Conservation (phyloP, 2,113 vertebrate species). For the Cryptomyrus ogoouensis region DNA sequence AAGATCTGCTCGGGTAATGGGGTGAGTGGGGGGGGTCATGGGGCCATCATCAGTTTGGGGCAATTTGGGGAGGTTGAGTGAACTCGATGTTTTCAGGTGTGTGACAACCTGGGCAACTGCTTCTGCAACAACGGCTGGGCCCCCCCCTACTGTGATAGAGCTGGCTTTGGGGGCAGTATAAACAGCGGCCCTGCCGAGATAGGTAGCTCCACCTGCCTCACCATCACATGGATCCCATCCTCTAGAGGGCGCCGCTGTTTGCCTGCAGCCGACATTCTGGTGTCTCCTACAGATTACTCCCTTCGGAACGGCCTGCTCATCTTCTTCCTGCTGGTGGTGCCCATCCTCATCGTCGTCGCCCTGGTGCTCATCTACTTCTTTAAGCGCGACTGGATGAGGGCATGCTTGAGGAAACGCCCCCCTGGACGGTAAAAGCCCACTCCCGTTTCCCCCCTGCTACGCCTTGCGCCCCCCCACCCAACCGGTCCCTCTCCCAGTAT, state of each 20-base stretch:
- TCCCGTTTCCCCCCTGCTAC: background rate
- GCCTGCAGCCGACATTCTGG: background rate
- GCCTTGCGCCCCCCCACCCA: background rate
- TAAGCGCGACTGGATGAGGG: conserved; percentile 47
- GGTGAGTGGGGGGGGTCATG: conserved; percentile 53
- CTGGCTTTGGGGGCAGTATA: conserved; percentile 70
- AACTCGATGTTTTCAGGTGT: conserved; percentile 51
- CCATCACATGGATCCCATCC: background rate
- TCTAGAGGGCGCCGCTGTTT: background rate
- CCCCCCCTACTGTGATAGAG: conserved; percentile 55
- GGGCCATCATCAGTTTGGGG: background rate
- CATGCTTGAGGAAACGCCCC: conserved; percentile 32
- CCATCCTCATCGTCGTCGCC: conserved; percentile 47
- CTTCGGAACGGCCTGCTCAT: conserved; percentile 76
- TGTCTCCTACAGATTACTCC: conserved; percentile 62
- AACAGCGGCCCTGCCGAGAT: conserved; percentile 70
- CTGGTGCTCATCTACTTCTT: conserved; percentile 56
- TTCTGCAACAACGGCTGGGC: conserved; percentile 67
- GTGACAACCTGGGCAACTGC: conserved; percentile 66
- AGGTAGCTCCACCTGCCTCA: conserved; percentile 47
- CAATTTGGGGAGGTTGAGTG: background rate
- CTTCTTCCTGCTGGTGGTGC: conserved; percentile 77
- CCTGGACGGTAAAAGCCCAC: background rate
- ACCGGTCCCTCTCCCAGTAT: background rate
- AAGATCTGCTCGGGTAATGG: conserved; percentile 61